Evolutionary conservation across 2,113 vertebrate species (phyloP), one percentile per base, ranked within the genome.

Genomic region (Dryoscopus gambensis): DNA sequence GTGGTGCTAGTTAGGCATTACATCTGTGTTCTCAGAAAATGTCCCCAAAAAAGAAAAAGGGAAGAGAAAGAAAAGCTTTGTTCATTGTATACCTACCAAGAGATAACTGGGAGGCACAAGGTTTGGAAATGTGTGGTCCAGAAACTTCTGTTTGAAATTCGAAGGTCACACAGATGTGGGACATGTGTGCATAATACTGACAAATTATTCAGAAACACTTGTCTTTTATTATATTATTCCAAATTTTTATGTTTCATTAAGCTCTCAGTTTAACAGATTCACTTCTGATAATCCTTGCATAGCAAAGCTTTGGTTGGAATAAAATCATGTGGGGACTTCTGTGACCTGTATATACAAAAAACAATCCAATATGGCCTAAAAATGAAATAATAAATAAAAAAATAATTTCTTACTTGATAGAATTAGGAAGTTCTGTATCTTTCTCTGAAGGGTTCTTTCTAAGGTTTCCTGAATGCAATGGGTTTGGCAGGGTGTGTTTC

Each of bases 361-460:
- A 7, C 0, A 3, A 84, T 55, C 40, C 49, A 63, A 65, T 20
- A 40, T 35, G 27, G 13, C 11, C 60, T 87, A 57, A 79, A 80
- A 84, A 53, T 40, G 0, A 68, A 71, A 62, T 40, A 30, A 9
- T 59, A 46, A 67, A n/a, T 44, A 59, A 68, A 77, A 77, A 88
- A 74, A 19, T 2, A 40, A 13, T 79, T 53, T 91, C 98, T 98
- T 97, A 99, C 99, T 98, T 99, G 89, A 98, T 77, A 91, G 96
- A 96, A 74, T 98, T 98, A 93, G 98, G 98, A 83, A 98, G 95
- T 94, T 99, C 99, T 91, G 97, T 76, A 86, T 99, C 99, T 87
- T 97, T 97, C 90, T 99, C 98, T 27, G 98, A 98, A 94, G 98
- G 96, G 44, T 97, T 99, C 94, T 98, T 99, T 98, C 97, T 99